Evolutionary conservation across 2,113 vertebrate species (phyloP), one percentile per base, ranked within the genome.

Genomic region (Orycteropus afer): DNA sequence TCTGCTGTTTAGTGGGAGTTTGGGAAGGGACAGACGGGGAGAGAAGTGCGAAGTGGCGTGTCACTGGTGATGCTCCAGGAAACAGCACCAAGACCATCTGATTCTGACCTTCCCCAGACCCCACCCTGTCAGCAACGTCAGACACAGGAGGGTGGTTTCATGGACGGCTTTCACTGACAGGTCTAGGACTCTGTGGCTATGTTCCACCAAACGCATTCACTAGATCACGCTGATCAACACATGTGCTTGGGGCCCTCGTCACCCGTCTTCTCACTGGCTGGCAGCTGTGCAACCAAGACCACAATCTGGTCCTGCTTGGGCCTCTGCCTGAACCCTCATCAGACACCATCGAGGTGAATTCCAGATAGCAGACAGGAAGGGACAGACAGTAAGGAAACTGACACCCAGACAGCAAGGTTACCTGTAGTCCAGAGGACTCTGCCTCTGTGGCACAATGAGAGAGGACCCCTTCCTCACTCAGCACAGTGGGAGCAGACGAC

Each of bases 351-450:
- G 10, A 7, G 20, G 55, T 18, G 13, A 7, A 18, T 1, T 29
- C 37, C 51, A 79, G 65, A 15, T 1, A 13, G 6, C 5, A 4
- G 32, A 65, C 22, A 45, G 55, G 15, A 13, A 67, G 40, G n/a
- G 37, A 27, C 15, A 65, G 91, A 14, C 47, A 45, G 12, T 1
- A 10, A 47, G 45, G 57, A 92, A 17, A 42, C 34, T 0, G 49
- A 20, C 40, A 29, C 29, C 10, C 47, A 57, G 8, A 25, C 3
- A 89, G 55, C 47, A 42, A n/a, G 0, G 2, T 98, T 98, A 98
- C 98, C 98, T 98, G 97, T 76, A 95, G 94, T 85, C 92, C 77
- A 0, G 40, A 83, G 32, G 90, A 37, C 67, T 63, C 82, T 59
- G 95, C 37, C 94, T 92, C 96, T 93, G 96, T 95, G 65, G 94